Evolutionary conservation across 2,797 vertebrate genomes (phyloP).

Genomic region (Fratercula arctica): DNA sequence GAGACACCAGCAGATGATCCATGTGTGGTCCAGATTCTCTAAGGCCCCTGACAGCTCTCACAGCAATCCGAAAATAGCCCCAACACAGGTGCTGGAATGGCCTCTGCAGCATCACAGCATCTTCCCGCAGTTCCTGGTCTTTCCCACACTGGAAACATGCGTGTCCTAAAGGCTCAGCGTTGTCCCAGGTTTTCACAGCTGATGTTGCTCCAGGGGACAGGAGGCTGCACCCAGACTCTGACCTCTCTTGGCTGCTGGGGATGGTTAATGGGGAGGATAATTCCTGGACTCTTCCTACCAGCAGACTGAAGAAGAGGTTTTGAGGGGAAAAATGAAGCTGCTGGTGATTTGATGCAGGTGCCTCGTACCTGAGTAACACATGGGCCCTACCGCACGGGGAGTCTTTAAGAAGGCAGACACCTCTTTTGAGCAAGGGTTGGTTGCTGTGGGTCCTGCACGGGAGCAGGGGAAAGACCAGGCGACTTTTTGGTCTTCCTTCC

Average conservation of each 20-base stretch:
- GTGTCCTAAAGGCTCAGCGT: neutral
- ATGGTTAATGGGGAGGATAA: neutral
- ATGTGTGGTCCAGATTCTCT: neutral
- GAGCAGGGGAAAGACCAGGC: neutral
- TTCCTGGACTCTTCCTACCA: neutral
- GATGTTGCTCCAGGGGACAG: neutral
- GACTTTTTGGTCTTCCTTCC: neutral
- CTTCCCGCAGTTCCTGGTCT: neutral
- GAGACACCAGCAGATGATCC: neutral
- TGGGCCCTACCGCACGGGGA: neutral
- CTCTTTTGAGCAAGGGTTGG: neutral
- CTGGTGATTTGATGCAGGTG: neutral
- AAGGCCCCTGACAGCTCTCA: neutral
- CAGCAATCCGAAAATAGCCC: neutral
- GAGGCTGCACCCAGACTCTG: neutral
- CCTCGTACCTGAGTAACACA: neutral
- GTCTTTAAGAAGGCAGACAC: neutral
- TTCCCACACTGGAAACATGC: neutral
- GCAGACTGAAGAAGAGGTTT: neutral
- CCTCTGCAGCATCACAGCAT: neutral
- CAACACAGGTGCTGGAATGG: neutral
- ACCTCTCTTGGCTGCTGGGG: neutral
- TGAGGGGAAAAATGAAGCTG: neutral
- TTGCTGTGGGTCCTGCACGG: neutral
- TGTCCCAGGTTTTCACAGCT: neutral